Percentiles rank a stretch among this genome's conserved stretches.
Conservation (phyloP, 1,140 invertebrate genomes). For the Ditylenchus dipsaci region DNA sequence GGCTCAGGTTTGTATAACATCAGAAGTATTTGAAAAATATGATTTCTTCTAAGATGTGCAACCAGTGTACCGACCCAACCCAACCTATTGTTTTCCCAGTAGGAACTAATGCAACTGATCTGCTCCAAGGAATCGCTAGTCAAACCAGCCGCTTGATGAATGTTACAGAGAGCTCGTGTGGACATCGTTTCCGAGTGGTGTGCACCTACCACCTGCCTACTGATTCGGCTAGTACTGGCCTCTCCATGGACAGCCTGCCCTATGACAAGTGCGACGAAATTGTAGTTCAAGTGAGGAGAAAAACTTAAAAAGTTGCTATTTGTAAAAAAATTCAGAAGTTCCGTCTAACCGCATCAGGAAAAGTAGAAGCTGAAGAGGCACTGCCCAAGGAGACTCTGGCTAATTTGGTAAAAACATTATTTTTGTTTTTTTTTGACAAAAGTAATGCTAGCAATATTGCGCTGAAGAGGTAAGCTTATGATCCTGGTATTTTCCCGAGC, state of each 20-base stretch:
- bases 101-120: neutral
- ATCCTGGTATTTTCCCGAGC: too few relatives aligned
- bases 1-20: slow-evolving; percentile 3
- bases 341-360: neutral
- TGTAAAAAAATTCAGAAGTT: neutral
- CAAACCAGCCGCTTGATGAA: neutral
- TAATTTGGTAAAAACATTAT: neutral
- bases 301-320: too few relatives aligned
- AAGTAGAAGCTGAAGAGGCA: neutral
- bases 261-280: neutral
- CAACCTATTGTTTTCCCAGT: neutral
- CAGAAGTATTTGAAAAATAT: neutral
- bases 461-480: too few relatives aligned
- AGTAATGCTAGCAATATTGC: too few relatives aligned
- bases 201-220: neutral
- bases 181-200: neutral
- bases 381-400: neutral
- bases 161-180: neutral
- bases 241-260: neutral
- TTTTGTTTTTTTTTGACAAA: too few relatives aligned
- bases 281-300: neutral
- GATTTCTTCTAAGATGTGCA: neutral
- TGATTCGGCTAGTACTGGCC: neutral
- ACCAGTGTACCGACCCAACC: neutral
- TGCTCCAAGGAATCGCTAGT: neutral